These are phyloP conservation scores for Lacerta bilineata DNA, from an alignment of 2,797 vertebrate species.

Conservation along the genomic window DNA sequence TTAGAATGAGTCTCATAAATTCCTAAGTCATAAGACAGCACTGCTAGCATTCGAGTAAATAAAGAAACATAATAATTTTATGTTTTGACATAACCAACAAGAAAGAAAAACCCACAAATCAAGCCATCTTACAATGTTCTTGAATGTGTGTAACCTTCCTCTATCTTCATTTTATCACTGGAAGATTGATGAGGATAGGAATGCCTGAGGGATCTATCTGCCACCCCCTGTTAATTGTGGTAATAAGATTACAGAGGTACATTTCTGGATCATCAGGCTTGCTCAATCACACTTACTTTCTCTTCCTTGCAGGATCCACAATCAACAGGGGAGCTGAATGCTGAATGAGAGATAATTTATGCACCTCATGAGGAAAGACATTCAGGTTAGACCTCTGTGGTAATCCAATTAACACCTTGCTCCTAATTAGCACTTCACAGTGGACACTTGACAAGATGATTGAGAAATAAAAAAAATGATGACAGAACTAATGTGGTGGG, in stretches of 20 bases:
- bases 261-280: neutral
- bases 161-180: conserved; percentile 18
- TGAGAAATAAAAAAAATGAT: conserved; percentile 46
- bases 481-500: neutral
- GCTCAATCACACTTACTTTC: conserved; percentile 27
- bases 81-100: neutral
- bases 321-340: conserved; percentile 10
- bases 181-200: neutral
- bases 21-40: neutral
- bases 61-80: neutral
- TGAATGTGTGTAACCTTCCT: neutral
- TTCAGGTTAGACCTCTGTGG: conserved; percentile 19
- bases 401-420: conserved; percentile 49
- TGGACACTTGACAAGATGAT: conserved; percentile 35
- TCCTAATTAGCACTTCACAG: conserved; percentile 51
- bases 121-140: neutral
- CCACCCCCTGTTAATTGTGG: neutral
- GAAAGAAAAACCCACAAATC: neutral
- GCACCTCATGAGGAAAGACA: conserved; percentile 18
- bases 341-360: conserved; percentile 37
- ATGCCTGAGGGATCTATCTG: neutral
- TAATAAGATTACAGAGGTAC: neutral
- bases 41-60: neutral
- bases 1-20: neutral
- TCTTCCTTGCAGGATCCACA: conserved; percentile 10